Evolutionary conservation across 2,797 vertebrate species (phyloP).

Genomic region (Thamnophis elegans): DNA sequence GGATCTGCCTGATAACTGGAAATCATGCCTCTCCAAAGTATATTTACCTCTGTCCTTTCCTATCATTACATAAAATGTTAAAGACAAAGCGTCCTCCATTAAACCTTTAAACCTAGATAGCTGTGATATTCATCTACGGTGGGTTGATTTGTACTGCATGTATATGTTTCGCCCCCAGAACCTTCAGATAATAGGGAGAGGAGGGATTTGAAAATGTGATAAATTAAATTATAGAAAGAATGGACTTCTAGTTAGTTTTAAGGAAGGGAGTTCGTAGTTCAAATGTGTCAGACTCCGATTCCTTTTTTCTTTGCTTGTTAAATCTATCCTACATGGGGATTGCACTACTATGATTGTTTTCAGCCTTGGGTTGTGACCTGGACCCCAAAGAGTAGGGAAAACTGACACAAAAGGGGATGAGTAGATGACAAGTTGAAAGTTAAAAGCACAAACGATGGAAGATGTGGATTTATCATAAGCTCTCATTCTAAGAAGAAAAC

Average conservation of each 20-base stretch:
- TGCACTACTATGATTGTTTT: neutral
- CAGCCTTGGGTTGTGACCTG: neutral
- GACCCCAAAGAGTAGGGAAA: neutral
- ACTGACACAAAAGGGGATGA: neutral
- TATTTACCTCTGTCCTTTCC: neutral
- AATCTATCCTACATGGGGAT: neutral
- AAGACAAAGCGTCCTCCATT: neutral
- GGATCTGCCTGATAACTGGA: neutral
- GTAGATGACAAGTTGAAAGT: neutral
- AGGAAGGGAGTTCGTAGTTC: neutral
- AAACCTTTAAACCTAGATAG: neutral
- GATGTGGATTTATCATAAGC: neutral
- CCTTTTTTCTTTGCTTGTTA: neutral
- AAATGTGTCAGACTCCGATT: neutral
- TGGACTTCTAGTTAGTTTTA: neutral
- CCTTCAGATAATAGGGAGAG: neutral
- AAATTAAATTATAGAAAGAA: neutral
- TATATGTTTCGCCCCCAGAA: neutral
- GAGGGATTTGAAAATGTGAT: neutral
- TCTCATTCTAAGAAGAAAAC: neutral
- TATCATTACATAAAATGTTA: neutral
- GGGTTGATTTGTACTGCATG: neutral
- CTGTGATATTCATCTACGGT: neutral
- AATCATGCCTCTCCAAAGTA: neutral
- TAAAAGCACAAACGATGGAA: neutral